A percentile compares a stretch with the other conserved stretches of the same genome.
Evolutionary conservation across 2,888 invertebrate species (phyloP).

Genomic region (Rotaria sp.): DNA sequence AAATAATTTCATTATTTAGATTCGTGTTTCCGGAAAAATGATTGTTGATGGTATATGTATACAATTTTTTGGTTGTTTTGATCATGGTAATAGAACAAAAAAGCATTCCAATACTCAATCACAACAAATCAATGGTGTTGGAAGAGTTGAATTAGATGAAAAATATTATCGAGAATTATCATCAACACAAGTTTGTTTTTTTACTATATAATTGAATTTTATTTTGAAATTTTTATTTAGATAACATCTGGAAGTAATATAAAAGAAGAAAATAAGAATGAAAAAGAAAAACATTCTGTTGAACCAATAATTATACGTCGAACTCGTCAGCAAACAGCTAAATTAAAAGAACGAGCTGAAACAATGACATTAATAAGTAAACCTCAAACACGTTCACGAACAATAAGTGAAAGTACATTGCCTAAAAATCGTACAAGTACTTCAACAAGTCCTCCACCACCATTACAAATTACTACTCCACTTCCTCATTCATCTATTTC

Average conservation of each 20-base stretch:
- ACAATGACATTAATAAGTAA: not conserved
- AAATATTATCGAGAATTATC: constrained; percentile 1
- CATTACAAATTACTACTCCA: not conserved
- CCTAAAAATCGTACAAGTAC: not conserved
- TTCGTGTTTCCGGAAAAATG: not conserved
- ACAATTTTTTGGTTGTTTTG: constrained; percentile 23
- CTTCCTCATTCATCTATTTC: not conserved
- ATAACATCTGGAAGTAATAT: not conserved
- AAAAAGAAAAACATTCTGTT: not conserved
- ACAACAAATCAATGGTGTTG: constrained; percentile 14
- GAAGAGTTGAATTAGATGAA: constrained; percentile 16
- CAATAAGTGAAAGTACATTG: not conserved
- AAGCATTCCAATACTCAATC: not conserved
- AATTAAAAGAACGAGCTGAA: not conserved
- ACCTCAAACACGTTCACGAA: constrained; percentile 18
- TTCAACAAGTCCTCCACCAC: not conserved
- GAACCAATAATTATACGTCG: not conserved
- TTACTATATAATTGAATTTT: not conserved
- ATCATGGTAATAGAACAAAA: not conserved
- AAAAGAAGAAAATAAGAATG: not conserved
- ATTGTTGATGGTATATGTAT: constrained; percentile 23
- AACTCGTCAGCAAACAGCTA: not conserved
- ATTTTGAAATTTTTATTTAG: not conserved
- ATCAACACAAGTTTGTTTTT: not conserved
- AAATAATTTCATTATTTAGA: not conserved